Base-by-base conservation (phyloP, 2,113 vertebrate genomes). In the Erythrocercus mccallii region DNA sequence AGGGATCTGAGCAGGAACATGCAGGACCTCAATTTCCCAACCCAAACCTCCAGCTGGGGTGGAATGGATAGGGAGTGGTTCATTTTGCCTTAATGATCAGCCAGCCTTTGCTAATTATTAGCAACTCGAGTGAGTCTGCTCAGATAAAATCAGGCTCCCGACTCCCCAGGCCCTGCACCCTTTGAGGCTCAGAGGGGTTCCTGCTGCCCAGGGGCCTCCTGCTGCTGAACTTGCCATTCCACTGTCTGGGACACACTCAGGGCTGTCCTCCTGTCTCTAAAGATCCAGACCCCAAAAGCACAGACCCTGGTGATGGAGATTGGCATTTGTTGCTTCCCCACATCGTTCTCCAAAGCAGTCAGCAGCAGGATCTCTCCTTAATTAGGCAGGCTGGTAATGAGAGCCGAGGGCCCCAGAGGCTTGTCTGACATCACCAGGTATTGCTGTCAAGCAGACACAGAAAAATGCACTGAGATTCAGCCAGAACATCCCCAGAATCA, bases 391-490 rank as follows among this genome's bases (percentile, higher is more conserved):
- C 66, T 91, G 73, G 80, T 88, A 90, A 97, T 88, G 83, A 94
- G 94, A 91, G 66, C 81, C 2, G 47, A 94, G 90, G 79, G 81
- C 95, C 95, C 95, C 72, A 90, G 91, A 90, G 95, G 90, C 82
- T 95, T 4, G 7, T 80, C 95, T 97, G 94, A 95, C 93, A 90
- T 96, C 94, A 95, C 72, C 93, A 95, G 95, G 88, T 93, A 95
- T 68, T 92, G 82, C 88, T 96, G 95, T 95, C 95, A 92, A 90
- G 61, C 86, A 93, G 93, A 74, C 71, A 35, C 57, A 93, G 90
- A 96, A 92, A 92, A 95, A 90, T 21, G 31, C 13, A 1, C 60
- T 33, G 69, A 71, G 60, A 86, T 57, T 92, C 86, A 88, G 60
- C 25, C 27, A 68, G 82, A 94, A 62, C 68, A 57, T 81, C 76